These are phyloP conservation scores for Onychostoma macrolepis DNA, from an alignment of 2,113 vertebrate genomes.

Conservation along the genomic window DNA sequence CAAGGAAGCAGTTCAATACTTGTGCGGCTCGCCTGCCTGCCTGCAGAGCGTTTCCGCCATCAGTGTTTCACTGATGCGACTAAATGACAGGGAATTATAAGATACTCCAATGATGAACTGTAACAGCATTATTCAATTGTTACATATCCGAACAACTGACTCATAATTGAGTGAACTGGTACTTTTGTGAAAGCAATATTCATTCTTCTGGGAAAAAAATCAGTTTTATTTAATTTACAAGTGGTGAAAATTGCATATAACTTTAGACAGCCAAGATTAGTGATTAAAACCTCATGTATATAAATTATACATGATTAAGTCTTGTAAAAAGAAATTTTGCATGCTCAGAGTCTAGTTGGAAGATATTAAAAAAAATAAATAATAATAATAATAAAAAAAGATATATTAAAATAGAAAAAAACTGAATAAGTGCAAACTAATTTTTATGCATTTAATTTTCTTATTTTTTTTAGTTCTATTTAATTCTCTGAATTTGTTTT, in stretches of 20 bases:
- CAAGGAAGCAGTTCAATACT: slow-evolving; percentile 36
- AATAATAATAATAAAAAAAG: too few species aligned
- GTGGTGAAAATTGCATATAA: not conserved
- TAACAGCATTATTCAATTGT: not conserved
- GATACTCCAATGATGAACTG: not conserved
- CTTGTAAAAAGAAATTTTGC: not conserved
- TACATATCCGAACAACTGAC: not conserved
- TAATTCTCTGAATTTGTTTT: too few species aligned
- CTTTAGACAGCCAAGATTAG: not conserved
- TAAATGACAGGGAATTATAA: not conserved
- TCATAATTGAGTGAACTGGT: not conserved
- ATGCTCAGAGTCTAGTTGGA: not conserved
- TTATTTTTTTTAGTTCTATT: too few species aligned
- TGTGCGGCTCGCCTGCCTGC: not conserved
- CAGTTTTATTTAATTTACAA: not conserved
- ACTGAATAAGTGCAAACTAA: not conserved
- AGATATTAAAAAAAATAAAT: not conserved
- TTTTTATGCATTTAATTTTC: too few species aligned
- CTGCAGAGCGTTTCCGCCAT: not conserved
- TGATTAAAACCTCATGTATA: not conserved
- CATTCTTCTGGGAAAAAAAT: not conserved
- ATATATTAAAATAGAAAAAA: too few species aligned
- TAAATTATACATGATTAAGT: not conserved
- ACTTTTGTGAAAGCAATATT: not conserved
- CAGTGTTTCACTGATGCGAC: too few species aligned